These are phyloP conservation scores for Formicarius rufipectus DNA, from an alignment of 2,113 vertebrate genomes.

Conservation along the genomic window DNA sequence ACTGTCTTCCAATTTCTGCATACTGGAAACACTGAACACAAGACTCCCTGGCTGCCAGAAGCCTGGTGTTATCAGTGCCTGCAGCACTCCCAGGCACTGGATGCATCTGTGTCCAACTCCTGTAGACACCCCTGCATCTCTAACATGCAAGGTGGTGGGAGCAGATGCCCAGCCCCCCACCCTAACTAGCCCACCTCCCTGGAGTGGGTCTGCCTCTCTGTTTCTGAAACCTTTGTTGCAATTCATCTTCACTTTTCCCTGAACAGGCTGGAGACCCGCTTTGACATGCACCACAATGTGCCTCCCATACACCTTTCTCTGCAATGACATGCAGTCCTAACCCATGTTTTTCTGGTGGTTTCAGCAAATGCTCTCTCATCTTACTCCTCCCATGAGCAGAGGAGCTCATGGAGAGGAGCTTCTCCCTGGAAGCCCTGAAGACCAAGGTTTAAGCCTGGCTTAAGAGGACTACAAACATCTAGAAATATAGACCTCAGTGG, in stretches of 20 bases:
- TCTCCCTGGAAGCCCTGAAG: neutral
- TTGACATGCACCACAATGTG: neutral
- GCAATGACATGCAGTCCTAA: neutral
- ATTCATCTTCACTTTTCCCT: neutral
- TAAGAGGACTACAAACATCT: neutral
- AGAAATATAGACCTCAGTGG: neutral
- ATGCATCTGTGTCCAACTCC: accelerated
- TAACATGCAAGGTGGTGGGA: neutral
- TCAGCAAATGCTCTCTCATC: neutral
- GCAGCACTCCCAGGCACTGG: neutral
- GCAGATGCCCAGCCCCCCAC: neutral
- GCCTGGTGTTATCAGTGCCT: neutral
- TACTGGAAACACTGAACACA: neutral
- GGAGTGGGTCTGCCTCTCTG: neutral
- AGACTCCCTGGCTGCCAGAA: neutral
- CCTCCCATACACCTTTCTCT: accelerated
- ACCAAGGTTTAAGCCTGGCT: neutral
- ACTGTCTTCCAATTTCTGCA: neutral
- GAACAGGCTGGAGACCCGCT: neutral
- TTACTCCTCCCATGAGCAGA: neutral
- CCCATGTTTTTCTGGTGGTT: neutral
- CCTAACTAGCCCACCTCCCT: neutral
- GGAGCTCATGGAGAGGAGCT: neutral
- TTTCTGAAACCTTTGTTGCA: neutral
- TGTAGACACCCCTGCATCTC: neutral